These are phyloP conservation scores for Stigmatopora nigra DNA, from an alignment of 2,113 vertebrate genomes.

Conservation along the genomic window DNA sequence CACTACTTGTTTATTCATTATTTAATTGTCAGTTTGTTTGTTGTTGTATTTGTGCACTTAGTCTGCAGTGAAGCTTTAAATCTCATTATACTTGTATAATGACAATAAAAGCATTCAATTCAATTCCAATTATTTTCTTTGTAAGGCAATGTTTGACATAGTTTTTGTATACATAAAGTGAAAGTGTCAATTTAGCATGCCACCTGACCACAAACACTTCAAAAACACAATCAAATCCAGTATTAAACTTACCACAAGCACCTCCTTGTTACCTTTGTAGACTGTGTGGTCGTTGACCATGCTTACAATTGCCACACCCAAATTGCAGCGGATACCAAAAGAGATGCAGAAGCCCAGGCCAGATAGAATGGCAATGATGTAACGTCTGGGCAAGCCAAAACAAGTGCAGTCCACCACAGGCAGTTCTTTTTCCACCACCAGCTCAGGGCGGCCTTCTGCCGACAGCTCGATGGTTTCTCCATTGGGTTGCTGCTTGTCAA, in stretches of 20 bases:
- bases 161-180: too few species aligned
- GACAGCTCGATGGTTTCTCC: conserved; percentile 87
- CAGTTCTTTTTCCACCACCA: conserved; percentile 82
- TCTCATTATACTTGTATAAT: too few species aligned
- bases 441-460: conserved; percentile 74
- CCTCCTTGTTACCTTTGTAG: conserved; percentile 77
- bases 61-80: too few species aligned
- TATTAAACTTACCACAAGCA: conserved; percentile 72
- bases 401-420: conserved; percentile 85
- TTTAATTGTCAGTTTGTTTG: too few species aligned
- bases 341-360: conserved; percentile 92
- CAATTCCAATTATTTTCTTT: too few species aligned
- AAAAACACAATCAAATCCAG: not conserved
- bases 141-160: too few species aligned
- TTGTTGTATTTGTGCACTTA: too few species aligned
- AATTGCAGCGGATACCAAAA: conserved; percentile 89
- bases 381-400: conserved; percentile 82
- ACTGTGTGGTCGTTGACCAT: conserved; percentile 92
- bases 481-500: conserved; percentile 80
- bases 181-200: too few species aligned
- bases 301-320: conserved; percentile 90
- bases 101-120: too few species aligned
- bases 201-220: not conserved
- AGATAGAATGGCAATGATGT: conserved; percentile 89
- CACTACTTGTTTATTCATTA: too few species aligned